A percentile compares a stretch with the other conserved stretches of the same genome.
Evolutionary conservation across 2,113 vertebrate genomes (phyloP).

Genomic region (Condylura cristata): DNA sequence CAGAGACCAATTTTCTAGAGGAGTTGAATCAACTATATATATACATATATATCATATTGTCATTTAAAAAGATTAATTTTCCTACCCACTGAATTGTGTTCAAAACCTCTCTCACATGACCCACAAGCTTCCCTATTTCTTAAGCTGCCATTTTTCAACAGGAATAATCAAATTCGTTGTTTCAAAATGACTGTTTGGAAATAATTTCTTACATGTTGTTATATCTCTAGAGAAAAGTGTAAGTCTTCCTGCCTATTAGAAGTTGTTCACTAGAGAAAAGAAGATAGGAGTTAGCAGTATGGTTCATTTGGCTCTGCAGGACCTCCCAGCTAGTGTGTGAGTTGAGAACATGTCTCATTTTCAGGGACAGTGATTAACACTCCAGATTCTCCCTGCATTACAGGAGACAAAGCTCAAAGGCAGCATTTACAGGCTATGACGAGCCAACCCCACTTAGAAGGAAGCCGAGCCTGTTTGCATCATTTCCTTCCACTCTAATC

Average conservation of each 20-base stretch:
- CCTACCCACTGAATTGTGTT: background rate
- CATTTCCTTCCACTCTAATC: background rate
- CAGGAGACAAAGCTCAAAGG: background rate
- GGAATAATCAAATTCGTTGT: conserved; percentile 19
- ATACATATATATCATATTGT: background rate
- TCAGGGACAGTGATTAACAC: conserved; percentile 26
- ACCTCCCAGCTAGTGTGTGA: background rate
- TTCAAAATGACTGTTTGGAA: conserved; percentile 48
- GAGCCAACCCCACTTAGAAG: background rate
- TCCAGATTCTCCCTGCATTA: background rate
- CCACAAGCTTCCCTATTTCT: background rate
- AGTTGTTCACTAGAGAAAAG: background rate
- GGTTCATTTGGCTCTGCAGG: background rate
- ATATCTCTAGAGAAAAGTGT: conserved; percentile 41
- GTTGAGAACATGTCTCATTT: conserved; percentile 59
- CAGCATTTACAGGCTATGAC: background rate
- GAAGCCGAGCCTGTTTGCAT: background rate
- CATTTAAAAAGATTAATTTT: conserved; percentile 53
- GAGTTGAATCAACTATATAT: background rate
- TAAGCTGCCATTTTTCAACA: conserved; percentile 38
- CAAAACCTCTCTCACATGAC: background rate
- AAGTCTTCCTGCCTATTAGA: background rate
- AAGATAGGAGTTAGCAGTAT: background rate
- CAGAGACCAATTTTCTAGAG: background rate
- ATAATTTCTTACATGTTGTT: conserved; percentile 35